These are phyloP conservation scores for Nannobrachium achirus DNA, from an alignment of 2,113 vertebrate genomes.

Conservation along the genomic window DNA sequence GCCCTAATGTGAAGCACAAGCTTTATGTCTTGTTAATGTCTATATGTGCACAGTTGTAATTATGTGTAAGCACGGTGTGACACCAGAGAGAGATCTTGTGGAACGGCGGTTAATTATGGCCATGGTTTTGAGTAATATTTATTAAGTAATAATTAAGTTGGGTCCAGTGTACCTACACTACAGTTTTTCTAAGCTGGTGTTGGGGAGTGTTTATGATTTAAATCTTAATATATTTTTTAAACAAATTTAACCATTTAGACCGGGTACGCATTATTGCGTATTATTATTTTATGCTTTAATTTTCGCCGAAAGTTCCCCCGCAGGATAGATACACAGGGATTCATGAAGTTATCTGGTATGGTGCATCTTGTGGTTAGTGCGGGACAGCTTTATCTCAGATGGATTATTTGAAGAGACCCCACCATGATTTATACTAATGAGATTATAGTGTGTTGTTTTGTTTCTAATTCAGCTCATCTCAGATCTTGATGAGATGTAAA, in stretches of 20 bases:
- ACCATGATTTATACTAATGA: constrained; percentile 6
- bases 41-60: not conserved
- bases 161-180: not conserved
- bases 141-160: not conserved
- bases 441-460: constrained; percentile 12
- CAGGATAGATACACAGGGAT: too few relatives aligned
- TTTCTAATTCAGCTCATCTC: constrained; percentile 22
- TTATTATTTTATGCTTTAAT: too few relatives aligned
- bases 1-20: too few relatives aligned
- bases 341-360: not conserved
- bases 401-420: too few relatives aligned
- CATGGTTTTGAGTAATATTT: constrained; percentile 33
- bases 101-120: not conserved
- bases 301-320: too few relatives aligned
- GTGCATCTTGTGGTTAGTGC: constrained; percentile 33
- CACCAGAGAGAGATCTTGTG: not conserved
- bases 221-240: not conserved
- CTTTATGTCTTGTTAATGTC: not conserved
- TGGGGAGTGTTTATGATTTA: constrained; percentile 4
- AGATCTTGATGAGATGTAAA: constrained; percentile 19
- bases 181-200: constrained; percentile 12
- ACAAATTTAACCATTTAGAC: too few relatives aligned
- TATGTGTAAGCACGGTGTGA: not conserved
- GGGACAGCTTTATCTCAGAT: too few relatives aligned
- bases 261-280: too few relatives aligned